Conservation (phyloP, 2,888 invertebrate genomes). For the Drosophila siamana region DNA sequence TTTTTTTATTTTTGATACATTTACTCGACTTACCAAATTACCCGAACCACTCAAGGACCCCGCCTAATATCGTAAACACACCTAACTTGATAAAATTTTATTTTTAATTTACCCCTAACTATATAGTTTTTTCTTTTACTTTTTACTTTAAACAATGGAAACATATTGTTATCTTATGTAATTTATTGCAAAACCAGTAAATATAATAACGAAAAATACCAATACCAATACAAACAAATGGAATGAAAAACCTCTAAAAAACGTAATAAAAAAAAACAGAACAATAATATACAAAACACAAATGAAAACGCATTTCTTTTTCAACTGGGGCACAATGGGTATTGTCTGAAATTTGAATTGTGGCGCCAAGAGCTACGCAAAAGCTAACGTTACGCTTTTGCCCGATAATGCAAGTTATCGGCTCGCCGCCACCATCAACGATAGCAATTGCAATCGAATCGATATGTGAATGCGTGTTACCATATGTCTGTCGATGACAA, state of each 20-base stretch:
- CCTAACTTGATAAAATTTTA: conserved; percentile 68
- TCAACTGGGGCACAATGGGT: background rate
- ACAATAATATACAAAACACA: conserved; percentile 71
- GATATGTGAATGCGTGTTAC: conserved; percentile 14
- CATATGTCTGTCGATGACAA: background rate
- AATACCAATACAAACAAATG: conserved; percentile 62
- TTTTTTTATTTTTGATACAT: conserved; percentile 27
- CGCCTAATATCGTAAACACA: conserved; percentile 45
- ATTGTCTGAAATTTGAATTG: background rate
- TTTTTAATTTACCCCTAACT: conserved; percentile 67
- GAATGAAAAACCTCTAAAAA: conserved; percentile 60
- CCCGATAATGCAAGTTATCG: conserved; percentile 19
- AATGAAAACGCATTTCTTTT: background rate
- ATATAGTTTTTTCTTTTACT: conserved; percentile 56
- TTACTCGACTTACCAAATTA: conserved; percentile 44
- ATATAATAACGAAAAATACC: conserved; percentile 64
- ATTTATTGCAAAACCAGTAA: conserved; percentile 77
- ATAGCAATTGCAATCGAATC: background rate
- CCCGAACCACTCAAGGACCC: conserved; percentile 38
- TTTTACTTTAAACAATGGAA: conserved; percentile 58
- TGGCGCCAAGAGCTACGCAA: background rate
- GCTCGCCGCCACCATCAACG: conserved; percentile 19
- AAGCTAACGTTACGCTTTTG: conserved; percentile 1
- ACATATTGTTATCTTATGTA: conserved; percentile 68
- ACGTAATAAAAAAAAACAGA: conserved; percentile 70